phyloP scores from a whole-genome alignment of 2,888 invertebrate species.

The Drosophila emarginata region DNA sequence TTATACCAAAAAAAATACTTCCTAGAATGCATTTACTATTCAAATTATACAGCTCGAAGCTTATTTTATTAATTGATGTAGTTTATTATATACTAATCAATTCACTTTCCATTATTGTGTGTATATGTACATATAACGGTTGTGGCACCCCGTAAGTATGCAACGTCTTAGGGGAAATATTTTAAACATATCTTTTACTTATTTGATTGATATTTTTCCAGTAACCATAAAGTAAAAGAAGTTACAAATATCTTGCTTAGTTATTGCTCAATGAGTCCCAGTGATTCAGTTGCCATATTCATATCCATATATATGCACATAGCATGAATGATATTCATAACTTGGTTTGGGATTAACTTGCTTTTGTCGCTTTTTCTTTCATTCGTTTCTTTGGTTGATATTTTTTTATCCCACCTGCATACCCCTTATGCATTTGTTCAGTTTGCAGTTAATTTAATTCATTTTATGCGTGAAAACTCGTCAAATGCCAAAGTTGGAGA shows the following conservation, averaged over 20 bases:
- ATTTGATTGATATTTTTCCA: background rate
- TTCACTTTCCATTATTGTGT: too few species aligned
- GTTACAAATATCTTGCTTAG: background rate
- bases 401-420: background rate
- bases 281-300: slow-evolving; percentile 5
- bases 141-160: background rate
- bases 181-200: background rate
- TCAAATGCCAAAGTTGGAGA: slow-evolving; percentile 54
- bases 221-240: background rate
- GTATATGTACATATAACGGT: background rate
- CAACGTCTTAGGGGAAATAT: background rate
- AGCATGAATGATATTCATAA: slow-evolving; percentile 9
- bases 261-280: slow-evolving; percentile 5
- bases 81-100: too few species aligned
- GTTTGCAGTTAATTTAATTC: slow-evolving; percentile 63
- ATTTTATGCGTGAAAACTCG: slow-evolving; percentile 72
- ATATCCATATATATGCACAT: background rate
- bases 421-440: slow-evolving; percentile 17
- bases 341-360: slow-evolving; percentile 2
- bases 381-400: slow-evolving; percentile 27
- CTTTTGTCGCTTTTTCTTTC: slow-evolving; percentile 9
- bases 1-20: too few species aligned
- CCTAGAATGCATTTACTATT: too few species aligned
- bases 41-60: too few species aligned
- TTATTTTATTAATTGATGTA: too few species aligned